Conservation (phyloP, 2,113 vertebrate species). For the Hyperoodon ampullatus region DNA sequence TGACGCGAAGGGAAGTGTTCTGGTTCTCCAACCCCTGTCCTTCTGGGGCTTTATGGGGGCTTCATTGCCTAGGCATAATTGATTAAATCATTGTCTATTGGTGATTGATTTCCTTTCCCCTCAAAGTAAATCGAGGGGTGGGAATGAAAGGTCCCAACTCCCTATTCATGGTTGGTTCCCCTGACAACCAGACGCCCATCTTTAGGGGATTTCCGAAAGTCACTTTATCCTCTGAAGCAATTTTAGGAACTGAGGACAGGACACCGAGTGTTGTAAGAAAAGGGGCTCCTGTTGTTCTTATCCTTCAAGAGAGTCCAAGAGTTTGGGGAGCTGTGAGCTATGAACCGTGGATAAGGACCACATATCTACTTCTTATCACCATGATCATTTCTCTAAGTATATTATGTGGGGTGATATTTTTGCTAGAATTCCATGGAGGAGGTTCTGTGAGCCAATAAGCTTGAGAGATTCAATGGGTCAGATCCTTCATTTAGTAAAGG, state of each 20-base stretch:
- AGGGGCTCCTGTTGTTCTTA: background rate
- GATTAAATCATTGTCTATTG: background rate
- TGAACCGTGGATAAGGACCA: background rate
- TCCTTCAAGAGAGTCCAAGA: background rate
- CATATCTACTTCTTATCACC: background rate
- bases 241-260: background rate
- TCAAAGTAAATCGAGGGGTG: background rate
- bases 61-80: background rate
- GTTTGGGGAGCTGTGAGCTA: background rate
- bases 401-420: background rate
- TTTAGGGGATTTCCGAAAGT: background rate
- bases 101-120: background rate
- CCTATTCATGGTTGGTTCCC: background rate
- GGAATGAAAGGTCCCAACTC: background rate
- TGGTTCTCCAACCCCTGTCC: background rate
- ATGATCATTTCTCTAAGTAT: background rate
- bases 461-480: background rate
- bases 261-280: background rate
- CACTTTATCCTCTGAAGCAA: background rate
- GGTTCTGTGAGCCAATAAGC: background rate
- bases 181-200: background rate
- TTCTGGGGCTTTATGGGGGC: background rate
- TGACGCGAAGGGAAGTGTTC: background rate
- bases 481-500: background rate
- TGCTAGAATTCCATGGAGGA: background rate